phyloP scores from a whole-genome alignment of 2,888 invertebrate species.

The Smittia sp. region DNA sequence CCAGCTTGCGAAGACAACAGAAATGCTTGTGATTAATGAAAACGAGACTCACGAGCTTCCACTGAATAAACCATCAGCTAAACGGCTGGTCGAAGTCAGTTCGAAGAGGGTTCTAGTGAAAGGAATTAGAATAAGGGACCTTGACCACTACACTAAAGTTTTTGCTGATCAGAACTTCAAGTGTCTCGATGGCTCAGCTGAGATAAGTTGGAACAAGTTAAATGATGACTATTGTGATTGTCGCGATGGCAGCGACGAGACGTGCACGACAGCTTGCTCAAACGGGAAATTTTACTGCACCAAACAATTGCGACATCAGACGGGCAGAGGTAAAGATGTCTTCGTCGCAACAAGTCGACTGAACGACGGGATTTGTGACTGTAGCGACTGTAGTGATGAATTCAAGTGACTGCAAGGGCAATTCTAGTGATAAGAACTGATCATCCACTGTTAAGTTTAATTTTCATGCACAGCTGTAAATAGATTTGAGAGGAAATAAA shows the following conservation, averaged over 20 bases:
- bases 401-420: not conserved
- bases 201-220: conserved; percentile 63
- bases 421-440: not conserved
- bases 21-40: not conserved
- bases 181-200: conserved; percentile 84
- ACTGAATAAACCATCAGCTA: not conserved
- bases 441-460: conserved; percentile 23
- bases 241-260: conserved; percentile 77
- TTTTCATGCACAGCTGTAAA: not conserved
- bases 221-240: conserved; percentile 88
- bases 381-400: conserved; percentile 90
- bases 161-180: conserved; percentile 59
- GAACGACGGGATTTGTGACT: conserved; percentile 93
- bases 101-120: not conserved
- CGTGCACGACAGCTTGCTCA: conserved; percentile 85
- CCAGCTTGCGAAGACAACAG: conserved; percentile 13
- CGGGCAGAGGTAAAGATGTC: conserved; percentile 50
- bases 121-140: conserved; percentile 30
- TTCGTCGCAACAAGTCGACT: conserved; percentile 74
- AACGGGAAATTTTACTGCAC: conserved; percentile 81
- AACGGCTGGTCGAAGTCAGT: not conserved
- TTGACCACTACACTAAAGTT: conserved; percentile 9
- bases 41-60: not conserved
- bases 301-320: conserved; percentile 54
- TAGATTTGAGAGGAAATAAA: not conserved